phyloP scores from a whole-genome alignment of 2,888 invertebrate species.

The Torymus tubicola region DNA sequence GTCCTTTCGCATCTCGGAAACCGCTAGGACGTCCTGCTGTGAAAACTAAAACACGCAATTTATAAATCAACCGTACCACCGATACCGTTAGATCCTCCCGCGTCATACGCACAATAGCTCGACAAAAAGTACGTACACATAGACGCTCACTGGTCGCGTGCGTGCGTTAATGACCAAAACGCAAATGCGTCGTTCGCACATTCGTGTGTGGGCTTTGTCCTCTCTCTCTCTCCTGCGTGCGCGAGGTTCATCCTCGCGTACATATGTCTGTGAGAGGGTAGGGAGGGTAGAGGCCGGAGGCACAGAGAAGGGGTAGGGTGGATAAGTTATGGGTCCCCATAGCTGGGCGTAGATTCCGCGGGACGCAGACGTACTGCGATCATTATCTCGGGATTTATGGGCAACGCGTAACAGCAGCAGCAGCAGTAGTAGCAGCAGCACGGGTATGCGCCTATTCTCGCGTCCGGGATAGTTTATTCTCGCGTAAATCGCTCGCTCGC shows the following conservation, averaged over 20 bases:
- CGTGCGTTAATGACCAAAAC: slow-evolving; percentile 52
- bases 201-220: too few relatives aligned
- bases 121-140: not conserved
- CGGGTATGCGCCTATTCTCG: slow-evolving; percentile 61
- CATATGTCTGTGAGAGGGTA: slow-evolving; percentile 62
- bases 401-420: not conserved
- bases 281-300: not conserved
- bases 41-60: slow-evolving; percentile 25
- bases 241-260: slow-evolving; percentile 50
- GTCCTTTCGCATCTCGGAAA: not conserved
- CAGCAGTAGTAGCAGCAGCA: not conserved
- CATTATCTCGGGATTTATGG: slow-evolving; percentile 75
- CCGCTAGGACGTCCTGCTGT: not conserved
- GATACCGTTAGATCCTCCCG: slow-evolving; percentile 20
- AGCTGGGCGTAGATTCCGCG: slow-evolving; percentile 74
- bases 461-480: slow-evolving; percentile 54
- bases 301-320: slow-evolving; percentile 35
- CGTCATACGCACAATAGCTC: not conserved
- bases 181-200: slow-evolving; percentile 32
- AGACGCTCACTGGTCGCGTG: not conserved
- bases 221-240: slow-evolving; percentile 21
- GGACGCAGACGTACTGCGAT: slow-evolving; percentile 76
- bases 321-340: slow-evolving; percentile 75
- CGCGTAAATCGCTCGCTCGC: slow-evolving; percentile 52
- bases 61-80: slow-evolving; percentile 29